Base-by-base conservation (phyloP, 2,113 vertebrate species). In the Trogon melanurus region DNA sequence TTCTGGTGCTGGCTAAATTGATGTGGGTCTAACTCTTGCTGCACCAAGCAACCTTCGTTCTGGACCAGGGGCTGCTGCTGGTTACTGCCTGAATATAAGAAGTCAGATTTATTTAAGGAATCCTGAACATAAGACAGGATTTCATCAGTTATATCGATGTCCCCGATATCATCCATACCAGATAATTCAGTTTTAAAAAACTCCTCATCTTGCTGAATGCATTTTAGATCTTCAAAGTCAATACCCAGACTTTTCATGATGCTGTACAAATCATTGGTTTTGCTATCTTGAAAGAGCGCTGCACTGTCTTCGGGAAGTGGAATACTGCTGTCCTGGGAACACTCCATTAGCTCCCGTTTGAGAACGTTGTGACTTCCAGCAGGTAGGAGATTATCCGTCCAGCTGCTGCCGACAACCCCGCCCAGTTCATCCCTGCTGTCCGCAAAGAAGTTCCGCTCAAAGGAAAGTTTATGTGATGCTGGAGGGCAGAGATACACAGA, bases 71-170 rank as follows among this genome's bases (percentile, higher is more conserved):
- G 72, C 9, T 96, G 96, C 74, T 98, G 97, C 19, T 97, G 97
- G 62, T 94, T 86, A 84, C 79, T 96, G 79, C 76, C 95, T 2
- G 98, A 93, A 78, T 96, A 97, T 53, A 95, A 83, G 20, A 97
- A 97, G 70, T 98, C 79, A 11, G 98, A 88, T 72, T 98, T 98
- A 89, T 92, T 96, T 91, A 99, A 96, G 65, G 98, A 98, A 74
- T 98, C 98, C 74, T 99, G 98, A 64, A 98, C 97, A 7, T 98
- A 99, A 4, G 97, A 98, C 83, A 99, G 94, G 85, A 99, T 98
- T 93, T 98, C 98, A 11, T 99, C 98, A 16, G 98, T 98, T 89
- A 99, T 85, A 61, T 98, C 98, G 2, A 98, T 95, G 70, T 98
- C 97, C 74, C 94, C 94, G 50, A 96, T 95, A 76, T 98, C 97